Percentiles rank a stretch among this genome's conserved stretches.
These are phyloP conservation scores for Drosophila mayaguana DNA, from an alignment of 2,888 invertebrate species.

Conservation along the genomic window DNA sequence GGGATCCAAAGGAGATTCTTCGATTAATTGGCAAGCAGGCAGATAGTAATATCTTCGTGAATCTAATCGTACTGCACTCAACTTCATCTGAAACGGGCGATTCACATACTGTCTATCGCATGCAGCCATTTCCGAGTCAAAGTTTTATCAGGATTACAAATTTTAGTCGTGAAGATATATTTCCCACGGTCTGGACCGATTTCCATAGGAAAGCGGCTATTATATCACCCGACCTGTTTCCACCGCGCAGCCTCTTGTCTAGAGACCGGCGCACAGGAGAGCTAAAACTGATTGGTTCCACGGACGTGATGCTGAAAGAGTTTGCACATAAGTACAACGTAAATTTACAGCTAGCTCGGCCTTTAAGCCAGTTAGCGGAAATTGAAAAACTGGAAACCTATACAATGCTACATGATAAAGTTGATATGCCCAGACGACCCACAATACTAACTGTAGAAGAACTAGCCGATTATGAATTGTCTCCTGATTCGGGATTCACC, in stretches of 20 bases:
- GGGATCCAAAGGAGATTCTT: neutral
- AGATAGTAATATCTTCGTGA: neutral
- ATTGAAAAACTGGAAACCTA: neutral
- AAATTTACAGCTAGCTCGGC: neutral
- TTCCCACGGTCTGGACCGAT: slow-evolving; percentile 1
- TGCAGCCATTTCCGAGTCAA: slow-evolving; percentile 38
- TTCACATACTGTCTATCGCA: slow-evolving; percentile 6
- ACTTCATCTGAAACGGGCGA: neutral
- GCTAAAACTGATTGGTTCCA: neutral
- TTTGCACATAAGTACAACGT: slow-evolving; percentile 41
- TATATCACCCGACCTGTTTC: neutral
- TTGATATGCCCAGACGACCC: slow-evolving; percentile 18
- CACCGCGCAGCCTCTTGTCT: slow-evolving; percentile 6
- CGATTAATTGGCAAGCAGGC: neutral
- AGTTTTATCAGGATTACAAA: neutral
- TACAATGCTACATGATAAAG: neutral
- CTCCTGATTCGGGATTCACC: neutral
- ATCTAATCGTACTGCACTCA: slow-evolving; percentile 27
- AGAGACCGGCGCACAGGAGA: neutral
- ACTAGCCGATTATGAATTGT: neutral
- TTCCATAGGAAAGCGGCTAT: slow-evolving; percentile 15
- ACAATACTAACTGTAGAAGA: accelerated
- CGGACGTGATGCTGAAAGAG: slow-evolving; percentile 4
- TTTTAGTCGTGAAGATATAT: neutral
- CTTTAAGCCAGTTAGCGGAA: neutral